Evolutionary conservation across 2,888 invertebrate genomes (phyloP).

Genomic region (Ophraella communa): DNA sequence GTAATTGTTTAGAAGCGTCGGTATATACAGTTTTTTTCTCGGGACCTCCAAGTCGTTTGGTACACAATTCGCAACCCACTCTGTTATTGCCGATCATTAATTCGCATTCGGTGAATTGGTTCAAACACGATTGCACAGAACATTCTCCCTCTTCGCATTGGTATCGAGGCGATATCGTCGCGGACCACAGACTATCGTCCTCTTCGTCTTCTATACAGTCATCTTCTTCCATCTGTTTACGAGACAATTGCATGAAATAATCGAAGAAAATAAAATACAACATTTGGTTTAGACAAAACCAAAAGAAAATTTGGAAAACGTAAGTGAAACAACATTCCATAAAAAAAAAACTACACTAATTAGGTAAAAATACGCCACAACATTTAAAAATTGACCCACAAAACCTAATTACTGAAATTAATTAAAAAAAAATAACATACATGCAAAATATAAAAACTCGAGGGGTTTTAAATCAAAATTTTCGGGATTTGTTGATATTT

Average conservation of each 20-base stretch:
- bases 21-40: constrained; percentile 79
- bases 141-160: constrained; percentile 79
- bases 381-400: constrained; percentile 9
- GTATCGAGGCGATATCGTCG: constrained; percentile 67
- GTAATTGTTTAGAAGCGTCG: constrained; percentile 82
- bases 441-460: neutral
- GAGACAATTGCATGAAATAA: constrained; percentile 1
- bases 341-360: neutral
- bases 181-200: constrained; percentile 49
- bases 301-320: no score
- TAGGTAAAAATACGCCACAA: neutral
- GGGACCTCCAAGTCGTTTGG: constrained; percentile 72
- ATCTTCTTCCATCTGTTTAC: constrained; percentile 56
- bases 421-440: neutral
- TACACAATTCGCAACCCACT: constrained; percentile 90
- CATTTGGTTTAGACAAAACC: neutral
- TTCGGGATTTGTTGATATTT: neutral
- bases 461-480: no score
- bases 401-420: constrained; percentile 1
- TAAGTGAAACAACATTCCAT: neutral
- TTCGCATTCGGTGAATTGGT: constrained; percentile 91
- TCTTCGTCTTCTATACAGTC: constrained; percentile 47
- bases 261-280: neutral
- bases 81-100: constrained; percentile 90
- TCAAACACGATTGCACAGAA: constrained; percentile 87